phyloP scores from a whole-genome alignment of 2,113 vertebrate genomes.

The Cheirogaleus medius region DNA sequence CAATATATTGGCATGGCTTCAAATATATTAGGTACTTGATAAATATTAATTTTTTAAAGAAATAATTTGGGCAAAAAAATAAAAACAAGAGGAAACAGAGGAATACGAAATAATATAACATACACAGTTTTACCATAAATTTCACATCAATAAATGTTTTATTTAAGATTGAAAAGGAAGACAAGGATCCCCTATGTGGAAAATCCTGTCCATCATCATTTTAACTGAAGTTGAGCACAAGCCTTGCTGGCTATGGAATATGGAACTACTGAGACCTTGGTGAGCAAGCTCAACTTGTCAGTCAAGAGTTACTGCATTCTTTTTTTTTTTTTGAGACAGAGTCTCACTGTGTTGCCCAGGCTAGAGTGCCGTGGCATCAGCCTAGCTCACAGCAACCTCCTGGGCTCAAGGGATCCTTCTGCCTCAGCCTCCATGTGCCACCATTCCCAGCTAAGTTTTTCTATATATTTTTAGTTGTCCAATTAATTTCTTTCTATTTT shows the following conservation, averaged over 20 bases:
- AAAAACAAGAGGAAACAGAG: neutral
- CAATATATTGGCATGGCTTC: neutral
- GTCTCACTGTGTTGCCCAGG: too few species aligned
- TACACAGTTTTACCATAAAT: neutral
- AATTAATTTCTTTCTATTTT: too few species aligned
- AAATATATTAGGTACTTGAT: neutral
- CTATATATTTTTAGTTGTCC: too few species aligned
- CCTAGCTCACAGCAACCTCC: too few species aligned
- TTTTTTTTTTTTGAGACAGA: too few species aligned
- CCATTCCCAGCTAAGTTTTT: too few species aligned
- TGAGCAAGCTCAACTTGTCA: neutral
- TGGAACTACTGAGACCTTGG: neutral
- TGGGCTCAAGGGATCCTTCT: too few species aligned
- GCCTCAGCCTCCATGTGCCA: too few species aligned
- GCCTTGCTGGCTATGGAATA: neutral
- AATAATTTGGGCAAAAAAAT: neutral
- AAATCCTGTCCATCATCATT: neutral
- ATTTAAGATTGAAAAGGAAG: neutral
- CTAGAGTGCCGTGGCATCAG: too few species aligned
- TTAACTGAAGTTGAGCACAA: neutral
- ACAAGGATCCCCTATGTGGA: neutral
- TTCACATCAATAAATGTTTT: neutral
- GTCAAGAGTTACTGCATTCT: neutral
- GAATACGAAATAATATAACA: neutral
- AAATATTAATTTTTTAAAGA: neutral